Conservation (phyloP, 2,888 invertebrate species). For the Oligia strigilis region DNA sequence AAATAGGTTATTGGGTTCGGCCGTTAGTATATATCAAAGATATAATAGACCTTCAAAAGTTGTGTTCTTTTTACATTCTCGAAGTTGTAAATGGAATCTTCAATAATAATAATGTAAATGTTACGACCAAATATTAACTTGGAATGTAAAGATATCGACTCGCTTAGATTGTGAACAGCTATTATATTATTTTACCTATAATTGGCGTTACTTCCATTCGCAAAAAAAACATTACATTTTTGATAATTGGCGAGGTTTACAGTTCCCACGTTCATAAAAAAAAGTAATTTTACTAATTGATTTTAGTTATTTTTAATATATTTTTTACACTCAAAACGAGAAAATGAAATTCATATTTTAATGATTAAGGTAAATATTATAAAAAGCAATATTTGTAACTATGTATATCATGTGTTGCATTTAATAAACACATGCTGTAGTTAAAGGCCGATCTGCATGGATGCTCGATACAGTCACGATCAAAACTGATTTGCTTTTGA, state of each 20-base stretch:
- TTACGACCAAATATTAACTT: background rate
- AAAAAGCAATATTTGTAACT: background rate
- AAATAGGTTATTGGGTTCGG: no score
- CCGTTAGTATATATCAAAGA: background rate
- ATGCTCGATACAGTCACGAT: conserved; percentile 3
- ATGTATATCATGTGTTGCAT: background rate
- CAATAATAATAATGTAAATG: background rate
- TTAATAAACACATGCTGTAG: conserved; percentile 2
- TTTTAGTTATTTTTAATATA: background rate
- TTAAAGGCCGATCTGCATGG: conserved; percentile 3
- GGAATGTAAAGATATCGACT: background rate
- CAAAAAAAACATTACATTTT: background rate
- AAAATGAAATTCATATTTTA: conserved; percentile 5
- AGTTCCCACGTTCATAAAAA: background rate
- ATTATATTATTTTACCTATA: conserved; percentile 4
- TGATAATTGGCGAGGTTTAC: background rate
- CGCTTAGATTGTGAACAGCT: background rate
- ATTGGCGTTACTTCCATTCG: background rate
- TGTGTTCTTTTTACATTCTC: background rate
- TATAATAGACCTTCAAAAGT: background rate
- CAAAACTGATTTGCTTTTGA: conserved; percentile 13
- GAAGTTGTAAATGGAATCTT: background rate
- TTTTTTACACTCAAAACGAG: background rate
- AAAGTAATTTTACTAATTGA: background rate
- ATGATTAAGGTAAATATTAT: background rate